Conservation (phyloP, 2,888 invertebrate species). For the Drosophila kuntzei region DNA sequence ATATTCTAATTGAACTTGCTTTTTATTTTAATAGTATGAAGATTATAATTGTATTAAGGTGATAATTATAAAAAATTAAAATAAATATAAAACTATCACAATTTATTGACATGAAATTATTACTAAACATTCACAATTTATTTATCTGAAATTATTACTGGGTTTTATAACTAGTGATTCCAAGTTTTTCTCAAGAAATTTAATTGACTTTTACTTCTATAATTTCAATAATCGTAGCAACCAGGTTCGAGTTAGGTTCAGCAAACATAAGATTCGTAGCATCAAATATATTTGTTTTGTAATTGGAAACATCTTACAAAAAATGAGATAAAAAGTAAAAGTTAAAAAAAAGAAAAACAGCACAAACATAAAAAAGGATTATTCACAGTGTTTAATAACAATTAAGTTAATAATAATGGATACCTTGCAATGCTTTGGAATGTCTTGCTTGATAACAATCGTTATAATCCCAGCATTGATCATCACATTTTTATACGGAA, state of each 20-base stretch:
- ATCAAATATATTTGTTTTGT: background rate
- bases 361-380: background rate
- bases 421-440: background rate
- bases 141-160: too few species aligned
- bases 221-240: background rate
- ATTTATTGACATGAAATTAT: too few species aligned
- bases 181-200: background rate
- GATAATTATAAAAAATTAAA: too few species aligned
- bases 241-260: background rate
- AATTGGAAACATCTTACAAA: background rate
- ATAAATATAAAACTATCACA: too few species aligned
- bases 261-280: background rate
- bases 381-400: background rate
- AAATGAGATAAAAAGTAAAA: background rate
- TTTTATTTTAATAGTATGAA: too few species aligned
- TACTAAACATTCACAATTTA: too few species aligned
- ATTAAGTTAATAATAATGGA: constrained; percentile 1
- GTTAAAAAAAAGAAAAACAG: background rate
- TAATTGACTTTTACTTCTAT: background rate
- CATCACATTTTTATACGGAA: background rate
- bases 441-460: background rate
- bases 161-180: too few species aligned
- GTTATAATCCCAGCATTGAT: background rate
- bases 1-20: too few species aligned
- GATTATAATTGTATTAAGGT: too few species aligned